Percentiles rank a stretch among this genome's conserved stretches.
Evolutionary conservation across 2,888 invertebrate genomes (phyloP).

Genomic region (Nephrotoma appendiculata): DNA sequence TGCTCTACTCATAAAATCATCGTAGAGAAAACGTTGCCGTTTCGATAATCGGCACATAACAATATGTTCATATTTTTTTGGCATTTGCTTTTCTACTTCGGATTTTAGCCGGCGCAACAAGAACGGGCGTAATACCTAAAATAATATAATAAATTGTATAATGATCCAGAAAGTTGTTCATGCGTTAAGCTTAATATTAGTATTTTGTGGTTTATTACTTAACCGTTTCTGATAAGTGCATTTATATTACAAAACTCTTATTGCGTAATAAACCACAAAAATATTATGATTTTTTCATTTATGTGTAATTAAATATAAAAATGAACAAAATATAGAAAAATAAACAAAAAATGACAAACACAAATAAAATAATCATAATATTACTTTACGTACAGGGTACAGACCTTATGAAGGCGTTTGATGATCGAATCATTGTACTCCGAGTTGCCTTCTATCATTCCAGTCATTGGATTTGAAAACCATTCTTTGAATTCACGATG

Average conservation of each 20-base stretch:
- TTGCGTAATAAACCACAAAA: background rate
- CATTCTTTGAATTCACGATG: slow-evolving; percentile 95
- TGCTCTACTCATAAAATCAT: slow-evolving; percentile 97
- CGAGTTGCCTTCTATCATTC: slow-evolving; percentile 86
- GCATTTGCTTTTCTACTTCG: slow-evolving; percentile 96
- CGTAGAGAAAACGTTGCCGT: slow-evolving; percentile 91
- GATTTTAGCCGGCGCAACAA: slow-evolving; percentile 79
- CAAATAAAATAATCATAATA: slow-evolving; percentile 10
- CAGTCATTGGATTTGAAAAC: slow-evolving; percentile 95
- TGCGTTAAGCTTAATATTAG: slow-evolving; percentile 8
- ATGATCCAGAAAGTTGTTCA: slow-evolving; percentile 8
- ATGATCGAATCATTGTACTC: slow-evolving; percentile 86
- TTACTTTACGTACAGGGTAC: slow-evolving; percentile 18
- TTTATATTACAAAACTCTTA: background rate
- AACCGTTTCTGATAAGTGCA: background rate
- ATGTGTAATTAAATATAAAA: background rate
- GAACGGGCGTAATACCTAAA: slow-evolving; percentile 80
- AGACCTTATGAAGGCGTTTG: slow-evolving; percentile 75
- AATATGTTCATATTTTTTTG: slow-evolving; percentile 91
- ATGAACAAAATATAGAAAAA: background rate
- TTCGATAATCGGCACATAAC: slow-evolving; percentile 88
- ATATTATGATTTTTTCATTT: slow-evolving; percentile 6
- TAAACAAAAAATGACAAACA: background rate
- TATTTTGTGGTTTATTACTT: background rate
- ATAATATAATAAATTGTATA: slow-evolving; percentile 17